phyloP scores from a whole-genome alignment of 2,113 vertebrate genomes.

The Spea bombifrons region DNA sequence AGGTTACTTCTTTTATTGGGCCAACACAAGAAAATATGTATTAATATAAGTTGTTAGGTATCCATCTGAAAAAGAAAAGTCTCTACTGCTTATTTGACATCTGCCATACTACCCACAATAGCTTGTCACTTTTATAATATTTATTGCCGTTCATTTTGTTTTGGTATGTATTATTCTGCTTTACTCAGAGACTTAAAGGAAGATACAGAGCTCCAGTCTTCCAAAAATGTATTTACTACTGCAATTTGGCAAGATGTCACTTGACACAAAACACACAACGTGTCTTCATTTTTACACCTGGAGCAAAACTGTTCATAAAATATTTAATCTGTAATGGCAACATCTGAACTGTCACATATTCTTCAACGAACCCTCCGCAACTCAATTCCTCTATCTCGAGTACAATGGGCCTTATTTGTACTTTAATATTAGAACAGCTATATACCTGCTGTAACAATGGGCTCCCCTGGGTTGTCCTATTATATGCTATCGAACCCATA shows the following conservation, averaged over 20 bases:
- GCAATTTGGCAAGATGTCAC: neutral
- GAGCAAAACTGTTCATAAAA: slow-evolving; percentile 5
- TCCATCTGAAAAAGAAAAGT: too few species aligned
- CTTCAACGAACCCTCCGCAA: slow-evolving; percentile 9
- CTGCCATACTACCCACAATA: too few species aligned
- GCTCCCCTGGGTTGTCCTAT: slow-evolving; percentile 35
- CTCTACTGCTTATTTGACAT: too few species aligned
- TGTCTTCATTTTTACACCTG: neutral
- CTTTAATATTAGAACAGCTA: slow-evolving; percentile 24
- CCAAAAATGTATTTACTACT: slow-evolving; percentile 1
- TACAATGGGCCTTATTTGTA: slow-evolving; percentile 37
- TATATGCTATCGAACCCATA: slow-evolving; percentile 45
- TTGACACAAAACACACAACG: neutral
- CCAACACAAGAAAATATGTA: too few species aligned
- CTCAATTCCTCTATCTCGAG: slow-evolving; percentile 17
- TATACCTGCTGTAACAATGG: slow-evolving; percentile 40
- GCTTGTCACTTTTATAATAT: too few species aligned
- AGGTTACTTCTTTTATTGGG: too few species aligned
- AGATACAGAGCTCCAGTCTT: neutral
- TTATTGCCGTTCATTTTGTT: too few species aligned
- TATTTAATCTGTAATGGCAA: slow-evolving; percentile 23
- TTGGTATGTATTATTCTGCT: too few species aligned
- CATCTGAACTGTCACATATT: slow-evolving; percentile 1
- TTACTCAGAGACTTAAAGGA: too few species aligned
- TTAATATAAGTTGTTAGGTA: too few species aligned